Evolutionary conservation across 2,888 invertebrate genomes (phyloP), one percentile per base, ranked within the genome.

Genomic region (Enchytraeus crypticus): DNA sequence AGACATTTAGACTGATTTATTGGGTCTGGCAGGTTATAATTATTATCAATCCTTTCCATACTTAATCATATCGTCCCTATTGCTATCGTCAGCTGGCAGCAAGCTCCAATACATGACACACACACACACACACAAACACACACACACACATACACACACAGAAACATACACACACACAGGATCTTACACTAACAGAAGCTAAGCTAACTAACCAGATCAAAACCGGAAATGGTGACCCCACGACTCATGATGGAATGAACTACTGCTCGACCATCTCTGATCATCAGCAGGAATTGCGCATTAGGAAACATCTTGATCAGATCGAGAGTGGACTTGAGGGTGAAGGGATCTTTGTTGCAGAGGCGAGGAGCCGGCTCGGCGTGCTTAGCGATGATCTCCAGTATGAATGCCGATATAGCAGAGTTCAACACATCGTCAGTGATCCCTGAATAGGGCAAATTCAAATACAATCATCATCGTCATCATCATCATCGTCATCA

Each of bases 321-420:
- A 80, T 92, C 97, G 58, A 88, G 87, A 75, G 93, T 93, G 85
- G 93, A 93, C 82, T 96, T 96, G 70, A 98, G 85, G 61, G 95
- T 95, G 70, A 98, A 87, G 57, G 98, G 98, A 82, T 98, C 98
- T 82, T 98, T 98, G 84, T 98, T 98, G 84, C 98, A 98, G 66
- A 97, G 85, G 57, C 95, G 84, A 64, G 90, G 87, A 58, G 97
- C 96, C 32, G 92, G 88, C 74, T 92, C 92, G 49, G 97, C 97
- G 81, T 98, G 76, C 54, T 72, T 71, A 34, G 72, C 74, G 29
- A 74, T 73, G 75, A 95, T 89, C 82, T 96, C 95, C 67, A 96
- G 82, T 74, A 95, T 92, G 82, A 98, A 98, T 51, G 96, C 89
- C 43, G 95, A 90, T 72, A 98, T 89, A 59, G 97, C 97, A 73